Conservation (phyloP, 1,140 invertebrate genomes). For the Melanaphis sacchari region DNA sequence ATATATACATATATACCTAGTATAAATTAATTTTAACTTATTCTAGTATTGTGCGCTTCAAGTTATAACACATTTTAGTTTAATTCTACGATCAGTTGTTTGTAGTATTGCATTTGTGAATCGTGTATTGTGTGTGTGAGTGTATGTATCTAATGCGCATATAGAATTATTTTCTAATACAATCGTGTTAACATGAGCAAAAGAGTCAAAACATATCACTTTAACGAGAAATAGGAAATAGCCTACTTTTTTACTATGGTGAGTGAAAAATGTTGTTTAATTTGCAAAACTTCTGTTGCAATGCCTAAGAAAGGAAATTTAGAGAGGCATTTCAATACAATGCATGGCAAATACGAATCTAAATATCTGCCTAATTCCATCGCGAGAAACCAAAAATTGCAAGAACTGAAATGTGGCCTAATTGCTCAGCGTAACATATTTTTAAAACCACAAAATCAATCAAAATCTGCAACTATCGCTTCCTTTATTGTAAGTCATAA, state of each 20-base stretch:
- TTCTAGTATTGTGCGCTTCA: too few relatives aligned
- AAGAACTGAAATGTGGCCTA: not conserved
- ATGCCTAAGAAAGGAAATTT: not conserved
- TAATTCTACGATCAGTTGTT: not conserved
- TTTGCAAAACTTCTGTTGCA: not conserved
- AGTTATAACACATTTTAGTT: too few relatives aligned
- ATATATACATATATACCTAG: too few relatives aligned
- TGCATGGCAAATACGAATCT: not conserved
- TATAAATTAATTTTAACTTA: too few relatives aligned
- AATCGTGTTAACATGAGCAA: not conserved
- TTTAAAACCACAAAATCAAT: not conserved
- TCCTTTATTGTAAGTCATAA: not conserved
- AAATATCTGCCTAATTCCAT: not conserved
- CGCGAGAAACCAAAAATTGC: not conserved
- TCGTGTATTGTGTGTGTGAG: not conserved
- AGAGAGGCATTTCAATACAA: not conserved
- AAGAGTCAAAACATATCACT: not conserved
- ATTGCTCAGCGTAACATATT: not conserved
- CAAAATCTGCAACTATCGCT: not conserved
- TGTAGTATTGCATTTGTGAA: not conserved
- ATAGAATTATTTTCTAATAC: constrained; percentile 9
- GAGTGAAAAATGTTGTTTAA: constrained; percentile 5
- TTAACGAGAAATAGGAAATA: not conserved
- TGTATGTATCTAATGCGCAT: not conserved
- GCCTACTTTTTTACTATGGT: not conserved